Conservation (phyloP, 2,888 invertebrate species). For the Rhyacophila evoluta region DNA sequence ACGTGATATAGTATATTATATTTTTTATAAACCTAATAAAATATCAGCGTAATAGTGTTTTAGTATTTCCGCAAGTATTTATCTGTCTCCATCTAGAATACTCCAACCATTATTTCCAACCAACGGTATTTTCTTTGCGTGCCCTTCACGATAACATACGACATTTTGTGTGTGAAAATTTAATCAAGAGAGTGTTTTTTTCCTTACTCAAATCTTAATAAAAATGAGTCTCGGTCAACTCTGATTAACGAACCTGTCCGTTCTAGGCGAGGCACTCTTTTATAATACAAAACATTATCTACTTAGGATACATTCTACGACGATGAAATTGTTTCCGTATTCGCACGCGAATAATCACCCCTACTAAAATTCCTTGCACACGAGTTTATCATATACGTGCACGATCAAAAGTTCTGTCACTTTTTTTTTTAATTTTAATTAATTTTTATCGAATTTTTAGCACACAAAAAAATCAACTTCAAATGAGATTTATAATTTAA, state of each 20-base stretch:
- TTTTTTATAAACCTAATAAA: too few species aligned
- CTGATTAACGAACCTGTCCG: neutral
- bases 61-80: neutral
- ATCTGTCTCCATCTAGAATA: neutral
- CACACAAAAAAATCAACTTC: too few species aligned
- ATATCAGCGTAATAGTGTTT: too few species aligned
- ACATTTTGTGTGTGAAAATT: constrained; percentile 14
- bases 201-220: constrained; percentile 14
- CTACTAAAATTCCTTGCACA: neutral
- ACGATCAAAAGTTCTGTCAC: too few species aligned
- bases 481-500: too few species aligned
- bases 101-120: too few species aligned
- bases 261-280: neutral
- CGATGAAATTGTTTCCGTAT: neutral
- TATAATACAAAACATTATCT: neutral
- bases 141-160: neutral
- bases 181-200: constrained; percentile 1
- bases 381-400: too few species aligned
- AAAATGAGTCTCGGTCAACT: constrained; percentile 18
- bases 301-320: neutral
- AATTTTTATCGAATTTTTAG: too few species aligned
- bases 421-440: too few species aligned
- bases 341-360: neutral
- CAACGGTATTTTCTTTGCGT: neutral
- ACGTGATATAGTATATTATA: too few species aligned